Percentiles rank a stretch among this genome's conserved stretches.
Conservation (phyloP, 2,888 invertebrate species). For the Thymelicus sylvestris region DNA sequence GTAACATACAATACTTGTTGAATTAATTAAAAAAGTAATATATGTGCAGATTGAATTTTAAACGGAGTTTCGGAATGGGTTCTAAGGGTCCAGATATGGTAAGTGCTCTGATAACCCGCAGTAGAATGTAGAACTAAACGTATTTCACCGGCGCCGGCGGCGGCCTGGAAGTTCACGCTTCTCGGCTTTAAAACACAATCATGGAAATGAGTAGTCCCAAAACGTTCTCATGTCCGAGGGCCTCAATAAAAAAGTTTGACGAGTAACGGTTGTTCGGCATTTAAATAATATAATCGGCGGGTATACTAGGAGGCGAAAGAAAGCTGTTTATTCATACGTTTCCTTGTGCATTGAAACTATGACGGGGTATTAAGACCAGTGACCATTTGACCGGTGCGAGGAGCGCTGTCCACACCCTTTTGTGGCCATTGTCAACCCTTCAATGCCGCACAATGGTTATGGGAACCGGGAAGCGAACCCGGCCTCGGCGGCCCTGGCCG, state of each 20-base stretch:
- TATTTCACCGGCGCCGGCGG: background rate
- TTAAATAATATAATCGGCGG: constrained; percentile 80
- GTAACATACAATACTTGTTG: background rate
- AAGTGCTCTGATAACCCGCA: background rate
- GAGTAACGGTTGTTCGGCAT: constrained; percentile 75
- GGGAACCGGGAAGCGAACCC: constrained; percentile 78
- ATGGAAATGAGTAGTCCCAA: constrained; percentile 40
- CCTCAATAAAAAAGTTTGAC: constrained; percentile 72
- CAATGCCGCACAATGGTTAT: constrained; percentile 67
- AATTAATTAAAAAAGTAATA: constrained; percentile 8
- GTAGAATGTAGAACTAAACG: background rate
- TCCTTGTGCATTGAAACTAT: constrained; percentile 75
- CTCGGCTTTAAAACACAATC: constrained; percentile 35
- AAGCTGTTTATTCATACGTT: constrained; percentile 78
- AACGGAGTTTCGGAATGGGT: background rate
- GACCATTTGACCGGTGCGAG: constrained; percentile 81
- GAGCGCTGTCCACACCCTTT: constrained; percentile 81
- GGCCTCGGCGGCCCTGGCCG: constrained; percentile 54
- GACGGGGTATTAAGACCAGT: constrained; percentile 66
- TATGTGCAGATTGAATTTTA: background rate
- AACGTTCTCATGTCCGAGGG: constrained; percentile 75
- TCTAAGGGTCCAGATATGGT: background rate
- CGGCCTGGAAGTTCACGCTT: constrained; percentile 3
- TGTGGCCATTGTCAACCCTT: constrained; percentile 77
- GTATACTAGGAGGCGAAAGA: constrained; percentile 65